Evolutionary conservation across 2,113 vertebrate species (phyloP).

Genomic region (Melanocharis versteri): DNA sequence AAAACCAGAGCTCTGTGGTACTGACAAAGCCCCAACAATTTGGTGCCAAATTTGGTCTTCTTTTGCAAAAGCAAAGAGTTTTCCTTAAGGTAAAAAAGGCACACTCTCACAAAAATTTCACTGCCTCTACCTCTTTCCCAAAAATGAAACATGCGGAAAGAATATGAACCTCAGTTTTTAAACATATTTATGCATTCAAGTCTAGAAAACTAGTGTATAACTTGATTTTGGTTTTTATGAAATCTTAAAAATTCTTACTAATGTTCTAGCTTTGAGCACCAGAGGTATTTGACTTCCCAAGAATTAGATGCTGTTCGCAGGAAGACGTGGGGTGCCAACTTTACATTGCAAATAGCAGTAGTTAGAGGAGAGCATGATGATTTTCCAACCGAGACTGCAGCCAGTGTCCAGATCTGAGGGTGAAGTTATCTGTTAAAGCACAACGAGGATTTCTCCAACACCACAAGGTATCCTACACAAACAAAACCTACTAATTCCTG

Average conservation of each 20-base stretch:
- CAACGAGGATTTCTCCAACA: constrained; percentile 32
- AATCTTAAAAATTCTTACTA: background rate
- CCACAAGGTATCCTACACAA: constrained; percentile 9
- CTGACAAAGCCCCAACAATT: background rate
- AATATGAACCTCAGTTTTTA: background rate
- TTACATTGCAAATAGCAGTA: background rate
- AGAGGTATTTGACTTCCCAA: background rate
- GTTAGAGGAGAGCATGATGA: background rate
- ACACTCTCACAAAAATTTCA: background rate
- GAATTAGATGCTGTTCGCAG: background rate
- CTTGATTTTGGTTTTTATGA: background rate
- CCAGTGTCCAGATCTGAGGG: background rate
- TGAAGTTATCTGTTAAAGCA: constrained; percentile 16
- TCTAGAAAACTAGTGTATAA: background rate
- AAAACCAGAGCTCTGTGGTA: background rate
- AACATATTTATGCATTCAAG: background rate
- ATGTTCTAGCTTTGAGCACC: background rate
- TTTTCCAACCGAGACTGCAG: background rate
- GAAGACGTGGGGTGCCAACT: background rate
- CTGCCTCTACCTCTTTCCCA: background rate
- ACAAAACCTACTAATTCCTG: background rate
- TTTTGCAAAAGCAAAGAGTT: background rate
- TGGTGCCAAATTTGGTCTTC: background rate
- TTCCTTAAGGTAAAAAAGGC: background rate
- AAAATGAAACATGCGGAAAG: rapidly evolving